Evolutionary conservation across 2,797 vertebrate species (phyloP).

Genomic region (Ficedula albicollis): DNA sequence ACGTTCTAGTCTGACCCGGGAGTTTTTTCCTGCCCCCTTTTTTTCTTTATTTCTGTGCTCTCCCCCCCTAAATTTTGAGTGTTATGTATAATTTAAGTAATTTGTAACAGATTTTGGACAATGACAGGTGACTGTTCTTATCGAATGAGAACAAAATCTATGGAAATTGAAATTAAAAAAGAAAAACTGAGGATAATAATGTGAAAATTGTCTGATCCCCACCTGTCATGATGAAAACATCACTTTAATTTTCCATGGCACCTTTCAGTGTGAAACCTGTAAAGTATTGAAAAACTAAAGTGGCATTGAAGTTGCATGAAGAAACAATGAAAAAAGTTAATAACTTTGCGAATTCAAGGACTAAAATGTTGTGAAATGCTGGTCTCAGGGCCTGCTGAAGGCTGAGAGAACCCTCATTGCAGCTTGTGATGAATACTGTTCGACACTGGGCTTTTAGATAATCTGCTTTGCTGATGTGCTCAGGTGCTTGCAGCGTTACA

Average conservation of each 20-base stretch:
- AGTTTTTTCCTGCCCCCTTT: accelerated
- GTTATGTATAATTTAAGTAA: not conserved
- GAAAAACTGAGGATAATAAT: not conserved
- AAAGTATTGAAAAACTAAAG: not conserved
- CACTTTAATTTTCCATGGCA: not conserved
- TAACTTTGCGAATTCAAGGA: not conserved
- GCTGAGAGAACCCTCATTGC: not conserved
- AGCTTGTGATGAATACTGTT: not conserved
- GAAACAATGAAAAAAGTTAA: not conserved
- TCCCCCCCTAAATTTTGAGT: not conserved
- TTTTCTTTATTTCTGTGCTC: not conserved
- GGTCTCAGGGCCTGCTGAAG: not conserved
- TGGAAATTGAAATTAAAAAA: not conserved
- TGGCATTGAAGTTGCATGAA: not conserved
- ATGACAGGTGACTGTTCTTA: not conserved
- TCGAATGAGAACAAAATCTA: not conserved
- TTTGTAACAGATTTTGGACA: not conserved
- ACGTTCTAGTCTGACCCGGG: not conserved
- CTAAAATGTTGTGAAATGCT: not conserved
- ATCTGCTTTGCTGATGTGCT: not conserved
- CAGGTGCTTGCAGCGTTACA: accelerated
- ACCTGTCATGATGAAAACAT: not conserved
- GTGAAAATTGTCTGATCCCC: not conserved
- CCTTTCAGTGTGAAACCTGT: not conserved
- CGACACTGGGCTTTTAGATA: not conserved